Base-by-base conservation (phyloP, 2,888 invertebrate species). In the Drosophila mayaguana region DNA sequence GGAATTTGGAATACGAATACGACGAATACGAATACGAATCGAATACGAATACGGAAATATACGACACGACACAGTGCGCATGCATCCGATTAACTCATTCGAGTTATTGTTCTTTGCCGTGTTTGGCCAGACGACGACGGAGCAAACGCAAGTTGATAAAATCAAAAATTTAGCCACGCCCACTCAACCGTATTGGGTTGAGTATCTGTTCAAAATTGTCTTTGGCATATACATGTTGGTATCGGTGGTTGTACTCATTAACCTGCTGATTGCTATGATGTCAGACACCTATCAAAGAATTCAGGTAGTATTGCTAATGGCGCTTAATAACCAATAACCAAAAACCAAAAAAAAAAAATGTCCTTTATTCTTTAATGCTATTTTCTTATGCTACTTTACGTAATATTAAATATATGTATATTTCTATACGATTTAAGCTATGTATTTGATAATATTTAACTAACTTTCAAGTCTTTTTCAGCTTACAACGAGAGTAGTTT, bases 181-280 rank as follows among this genome's bases (percentile, higher is more conserved):
- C 90, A 93, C 93, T 80, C 97, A 97, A 93, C 97, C 97, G 36
- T 93, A 93, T 59, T 97, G 97, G 97, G 97, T 97, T 71, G 96
- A 95, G 92, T 96, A 96, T 91, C 94, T 97, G 90, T 97, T 97
- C 95, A 97, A 97, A 95, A 95, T 97, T 92, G 95, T 96, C 85
- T 97, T 96, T 93, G 97, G 97, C 89, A 96, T 98, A 92, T 99
- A 99, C 95, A 97, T 99, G 97, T 95, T 99, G 96, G 98, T 99
- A 91, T 98, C 99, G 79, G 97, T 99, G 91, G 98, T 99, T 93
- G 99, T 99, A 90, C 96, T 99, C 90, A 99, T 99, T 94, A 99
- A 99, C 94, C 95, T 99, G 84, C 96, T 99, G 93, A 99, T 99
- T 95, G 99, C 99, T 95, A 99, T 99, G 99, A 99, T 99, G 99